phyloP scores from a whole-genome alignment of 64 coral and sea anemone species.

The Dendrophyllia cribrosa region DNA sequence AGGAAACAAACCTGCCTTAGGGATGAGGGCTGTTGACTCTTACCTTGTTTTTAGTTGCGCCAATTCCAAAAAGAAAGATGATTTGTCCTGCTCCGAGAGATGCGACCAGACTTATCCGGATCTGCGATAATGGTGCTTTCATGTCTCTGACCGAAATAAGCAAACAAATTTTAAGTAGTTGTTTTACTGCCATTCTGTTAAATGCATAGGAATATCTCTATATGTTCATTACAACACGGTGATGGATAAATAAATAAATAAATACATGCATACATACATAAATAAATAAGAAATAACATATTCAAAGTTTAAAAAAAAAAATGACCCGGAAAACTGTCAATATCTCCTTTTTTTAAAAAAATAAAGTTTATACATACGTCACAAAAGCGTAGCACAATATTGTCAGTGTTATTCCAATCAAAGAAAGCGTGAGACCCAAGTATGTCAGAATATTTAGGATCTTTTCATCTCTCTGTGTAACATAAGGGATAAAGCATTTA shows the following conservation, averaged over 20 bases:
- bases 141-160: conserved; percentile 25
- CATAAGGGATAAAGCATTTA: background rate
- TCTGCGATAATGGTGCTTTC: conserved; percentile 46
- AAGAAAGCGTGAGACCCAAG: conserved; percentile 33
- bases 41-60: conserved; percentile 34
- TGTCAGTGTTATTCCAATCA: conserved; percentile 43
- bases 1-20: too few species aligned
- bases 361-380: background rate
- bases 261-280: too few species aligned
- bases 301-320: too few species aligned
- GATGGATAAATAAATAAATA: too few species aligned
- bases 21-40: too few species aligned
- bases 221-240: too few species aligned
- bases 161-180: background rate
- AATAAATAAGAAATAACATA: too few species aligned
- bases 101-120: conserved; percentile 44
- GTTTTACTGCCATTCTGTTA: too few species aligned
- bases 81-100: conserved; percentile 49
- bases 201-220: too few species aligned
- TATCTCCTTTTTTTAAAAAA: too few species aligned
- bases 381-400: conserved; percentile 37
- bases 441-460: conserved; percentile 25
- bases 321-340: too few species aligned
- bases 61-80: conserved; percentile 48
- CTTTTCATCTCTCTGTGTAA: conserved; percentile 7